Conservation (phyloP, 2,113 vertebrate species). For the Tupaia tana region DNA sequence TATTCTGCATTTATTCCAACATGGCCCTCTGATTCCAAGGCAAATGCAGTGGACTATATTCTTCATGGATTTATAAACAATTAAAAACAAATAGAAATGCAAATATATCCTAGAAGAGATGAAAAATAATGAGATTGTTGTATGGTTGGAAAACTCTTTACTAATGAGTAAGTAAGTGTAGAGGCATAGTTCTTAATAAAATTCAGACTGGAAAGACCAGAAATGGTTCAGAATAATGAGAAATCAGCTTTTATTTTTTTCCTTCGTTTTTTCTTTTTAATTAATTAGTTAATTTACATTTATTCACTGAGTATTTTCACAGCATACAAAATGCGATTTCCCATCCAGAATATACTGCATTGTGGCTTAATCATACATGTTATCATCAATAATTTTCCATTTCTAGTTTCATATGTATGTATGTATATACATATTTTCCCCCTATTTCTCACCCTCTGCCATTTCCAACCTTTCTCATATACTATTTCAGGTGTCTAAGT, state of each 20-base stretch:
- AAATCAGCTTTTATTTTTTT: background rate
- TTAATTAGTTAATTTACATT: too few species aligned
- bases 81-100: conserved; percentile 18
- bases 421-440: too few species aligned
- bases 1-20: background rate
- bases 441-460: too few species aligned
- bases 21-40: background rate
- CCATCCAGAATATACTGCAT: too few species aligned
- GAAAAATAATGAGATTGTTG: background rate
- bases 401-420: too few species aligned
- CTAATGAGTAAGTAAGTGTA: background rate
- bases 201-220: background rate
- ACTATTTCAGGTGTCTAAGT: too few species aligned
- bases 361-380: too few species aligned
- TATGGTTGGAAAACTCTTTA: background rate
- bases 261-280: too few species aligned
- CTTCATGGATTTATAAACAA: background rate
- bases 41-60: background rate
- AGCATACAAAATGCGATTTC: too few species aligned
- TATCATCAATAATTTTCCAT: too few species aligned
- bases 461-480: too few species aligned
- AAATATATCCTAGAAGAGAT: background rate
- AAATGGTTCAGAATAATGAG: background rate
- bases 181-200: background rate
- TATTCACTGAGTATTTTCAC: too few species aligned